A percentile compares a stretch with the other conserved stretches of the same genome.
These are phyloP conservation scores for Ooceraea biroi DNA, from an alignment of 1,140 invertebrate genomes.

Conservation along the genomic window DNA sequence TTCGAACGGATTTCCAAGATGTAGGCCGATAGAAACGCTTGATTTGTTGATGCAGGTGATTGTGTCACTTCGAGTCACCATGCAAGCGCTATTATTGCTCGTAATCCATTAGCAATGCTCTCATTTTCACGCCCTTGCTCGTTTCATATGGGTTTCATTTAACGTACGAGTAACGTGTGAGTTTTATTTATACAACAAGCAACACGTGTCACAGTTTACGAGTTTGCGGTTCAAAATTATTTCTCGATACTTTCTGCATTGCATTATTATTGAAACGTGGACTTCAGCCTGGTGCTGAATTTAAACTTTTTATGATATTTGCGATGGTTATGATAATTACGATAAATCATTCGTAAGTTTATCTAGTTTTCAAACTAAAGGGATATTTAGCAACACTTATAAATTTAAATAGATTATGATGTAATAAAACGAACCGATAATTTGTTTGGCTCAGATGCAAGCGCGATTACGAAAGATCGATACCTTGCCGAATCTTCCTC, in stretches of 20 bases:
- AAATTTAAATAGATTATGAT: no score
- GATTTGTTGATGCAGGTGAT: not conserved
- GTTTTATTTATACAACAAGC: conserved; percentile 27
- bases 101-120: conserved; percentile 8
- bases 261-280: not conserved
- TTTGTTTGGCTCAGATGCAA: no score
- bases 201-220: not conserved
- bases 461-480: no score
- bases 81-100: not conserved
- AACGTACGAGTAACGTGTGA: not conserved
- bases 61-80: not conserved
- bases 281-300: no score
- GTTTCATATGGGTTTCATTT: not conserved
- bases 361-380: no score
- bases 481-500: not conserved
- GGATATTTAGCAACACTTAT: no score
- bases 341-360: no score
- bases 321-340: no score
- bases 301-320: no score
- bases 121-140: conserved; percentile 37
- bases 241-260: not conserved
- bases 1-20: not conserved
- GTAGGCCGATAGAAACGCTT: not conserved
- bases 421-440: no score
- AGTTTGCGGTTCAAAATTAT: not conserved